phyloP scores from a whole-genome alignment of 2,797 vertebrate species.

The Leontopithecus rosalia region DNA sequence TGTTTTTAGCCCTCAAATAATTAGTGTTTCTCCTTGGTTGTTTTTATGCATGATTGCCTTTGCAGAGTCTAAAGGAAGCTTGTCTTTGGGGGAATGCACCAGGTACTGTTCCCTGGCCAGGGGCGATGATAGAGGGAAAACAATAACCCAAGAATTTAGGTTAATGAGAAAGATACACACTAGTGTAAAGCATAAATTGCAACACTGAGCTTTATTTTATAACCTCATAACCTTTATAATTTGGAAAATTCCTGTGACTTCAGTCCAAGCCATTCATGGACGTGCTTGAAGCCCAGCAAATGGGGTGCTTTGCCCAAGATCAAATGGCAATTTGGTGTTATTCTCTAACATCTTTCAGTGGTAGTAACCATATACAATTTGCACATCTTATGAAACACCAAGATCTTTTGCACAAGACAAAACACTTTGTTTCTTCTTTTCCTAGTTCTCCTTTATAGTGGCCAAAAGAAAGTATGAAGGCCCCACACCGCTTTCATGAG shows the following conservation, averaged over 20 bases:
- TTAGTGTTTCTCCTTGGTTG: constrained; percentile 72
- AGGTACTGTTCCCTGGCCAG: neutral
- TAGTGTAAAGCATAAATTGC: neutral
- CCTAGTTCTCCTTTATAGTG: neutral
- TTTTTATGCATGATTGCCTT: constrained; percentile 65
- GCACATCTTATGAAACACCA: neutral
- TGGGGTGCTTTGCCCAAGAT: neutral
- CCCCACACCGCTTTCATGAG: neutral
- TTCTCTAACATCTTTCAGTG: neutral
- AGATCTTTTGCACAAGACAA: neutral
- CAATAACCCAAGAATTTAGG: neutral
- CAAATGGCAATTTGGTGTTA: neutral
- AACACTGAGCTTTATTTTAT: neutral
- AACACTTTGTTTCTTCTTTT: neutral
- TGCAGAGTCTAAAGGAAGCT: constrained; percentile 58
- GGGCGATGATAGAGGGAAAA: neutral
- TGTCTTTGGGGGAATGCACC: neutral
- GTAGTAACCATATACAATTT: neutral
- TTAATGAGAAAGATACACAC: neutral
- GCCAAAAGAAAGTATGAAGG: neutral
- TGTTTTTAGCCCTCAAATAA: constrained; percentile 43
- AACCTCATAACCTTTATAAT: neutral
- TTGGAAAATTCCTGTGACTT: neutral
- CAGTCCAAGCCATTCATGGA: neutral
- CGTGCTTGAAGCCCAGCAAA: neutral